These are phyloP conservation scores for Lithodes maja DNA, from an alignment of 2,888 invertebrate species.

Conservation along the genomic window DNA sequence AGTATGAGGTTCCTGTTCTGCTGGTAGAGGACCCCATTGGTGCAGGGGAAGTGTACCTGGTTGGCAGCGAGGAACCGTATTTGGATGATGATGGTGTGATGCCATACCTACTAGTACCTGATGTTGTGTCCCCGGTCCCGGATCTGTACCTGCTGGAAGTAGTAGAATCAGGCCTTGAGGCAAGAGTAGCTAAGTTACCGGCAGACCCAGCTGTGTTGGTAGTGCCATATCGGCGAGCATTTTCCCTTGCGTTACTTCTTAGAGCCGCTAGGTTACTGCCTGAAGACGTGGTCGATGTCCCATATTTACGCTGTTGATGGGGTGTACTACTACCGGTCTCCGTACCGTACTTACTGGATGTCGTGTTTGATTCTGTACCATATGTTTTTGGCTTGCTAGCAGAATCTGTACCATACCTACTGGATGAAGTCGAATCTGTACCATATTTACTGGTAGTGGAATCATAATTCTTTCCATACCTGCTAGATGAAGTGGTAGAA, in stretches of 20 bases:
- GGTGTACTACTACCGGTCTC: background rate
- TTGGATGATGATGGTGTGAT: background rate
- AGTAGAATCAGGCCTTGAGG: background rate
- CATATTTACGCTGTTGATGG: background rate
- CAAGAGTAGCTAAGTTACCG: background rate
- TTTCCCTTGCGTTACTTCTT: background rate
- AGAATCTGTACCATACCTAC: background rate
- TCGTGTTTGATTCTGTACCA: background rate
- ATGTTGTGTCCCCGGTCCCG: background rate
- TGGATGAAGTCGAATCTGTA: background rate
- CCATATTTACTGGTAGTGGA: background rate
- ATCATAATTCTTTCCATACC: background rate
- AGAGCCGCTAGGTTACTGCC: slow-evolving; percentile 33
- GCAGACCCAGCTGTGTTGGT: background rate
- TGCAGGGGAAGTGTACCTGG: slow-evolving; percentile 18
- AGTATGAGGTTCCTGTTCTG: background rate
- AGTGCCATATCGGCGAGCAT: background rate
- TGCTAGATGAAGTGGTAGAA: background rate
- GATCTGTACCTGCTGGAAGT: background rate
- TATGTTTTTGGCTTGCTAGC: background rate
- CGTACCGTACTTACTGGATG: background rate
- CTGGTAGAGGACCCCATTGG: background rate
- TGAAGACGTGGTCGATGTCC: slow-evolving; percentile 22
- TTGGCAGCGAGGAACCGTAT: background rate
- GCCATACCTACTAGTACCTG: slow-evolving; percentile 12